Base-by-base conservation (phyloP, 2,888 invertebrate species). In the Schrankia costaestrigalis region DNA sequence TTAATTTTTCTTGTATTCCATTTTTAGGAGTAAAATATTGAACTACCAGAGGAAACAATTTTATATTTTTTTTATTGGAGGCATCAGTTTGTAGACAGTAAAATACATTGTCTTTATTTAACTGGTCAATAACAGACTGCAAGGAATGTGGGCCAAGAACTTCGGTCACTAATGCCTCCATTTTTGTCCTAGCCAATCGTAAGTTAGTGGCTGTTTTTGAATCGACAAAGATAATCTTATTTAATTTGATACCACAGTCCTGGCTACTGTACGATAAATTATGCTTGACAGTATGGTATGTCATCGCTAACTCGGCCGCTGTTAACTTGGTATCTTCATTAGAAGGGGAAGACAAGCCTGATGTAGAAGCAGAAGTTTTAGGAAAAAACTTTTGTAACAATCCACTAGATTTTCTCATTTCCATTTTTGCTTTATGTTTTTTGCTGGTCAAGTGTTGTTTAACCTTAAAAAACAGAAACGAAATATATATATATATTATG, bases 231-330 rank as follows among this genome's bases (percentile, higher is more conserved):
- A 55, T 52, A 26, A 43, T 47, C 35, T 57, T 59, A 37, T 43
- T 41, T 31, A 58, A 41, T 49, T 58, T 56, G 5, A 46, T 24
- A 13, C 17, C 26, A 31, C 63, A 58, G 28, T 62, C 59, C 56
- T 45, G 41, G 38, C 51, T 56, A 40, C 58, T 63, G 31, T 62
- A 63, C 3, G 63, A 62, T 11, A 56, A 40, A 47, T 63, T 58
- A 42, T 65, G 61, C 31, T 63, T 63, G 5, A 65, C 57, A 30
- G 54, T 51, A 38, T 63, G 61, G 30, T 35, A 63, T 41, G 56
- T 45, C 39, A 49, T 14, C 1, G 63, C 49, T 42, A 58, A 35
- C 37, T 62, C 50, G 13, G 48, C 39, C 8, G 52, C 46, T 28
- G 39, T 31, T 26, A 48, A 21, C 21, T 40, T 41, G 9, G 26